Evolutionary conservation across 1,140 invertebrate species (phyloP).

Genomic region (Temnothorax nylanderi): DNA sequence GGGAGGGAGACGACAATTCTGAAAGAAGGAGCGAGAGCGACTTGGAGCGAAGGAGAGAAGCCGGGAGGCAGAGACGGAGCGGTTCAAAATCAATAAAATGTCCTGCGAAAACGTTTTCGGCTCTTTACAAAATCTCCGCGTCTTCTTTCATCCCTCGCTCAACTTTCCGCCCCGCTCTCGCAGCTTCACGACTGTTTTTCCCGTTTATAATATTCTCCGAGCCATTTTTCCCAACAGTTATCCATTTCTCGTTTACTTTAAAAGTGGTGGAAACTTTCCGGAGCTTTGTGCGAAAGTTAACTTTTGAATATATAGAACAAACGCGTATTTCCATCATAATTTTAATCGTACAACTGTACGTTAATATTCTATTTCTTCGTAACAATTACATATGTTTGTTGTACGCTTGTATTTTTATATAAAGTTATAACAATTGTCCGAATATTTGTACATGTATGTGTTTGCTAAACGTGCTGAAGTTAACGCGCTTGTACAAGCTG

Average conservation of each 20-base stretch:
- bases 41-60: conserved; percentile 68
- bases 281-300: background rate
- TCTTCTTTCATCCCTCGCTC: conserved; percentile 51
- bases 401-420: background rate
- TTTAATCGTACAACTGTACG: background rate
- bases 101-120: conserved; percentile 80
- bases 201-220: background rate
- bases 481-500: background rate
- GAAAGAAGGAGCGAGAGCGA: conserved; percentile 69
- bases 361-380: background rate
- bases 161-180: conserved; percentile 25
- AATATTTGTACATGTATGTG: background rate
- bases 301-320: background rate
- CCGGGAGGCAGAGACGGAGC: conserved; percentile 71
- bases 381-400: background rate
- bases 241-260: conserved; percentile 1
- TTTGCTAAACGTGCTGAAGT: background rate
- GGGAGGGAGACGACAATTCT: conserved; percentile 65
- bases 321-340: background rate
- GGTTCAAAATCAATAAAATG: conserved; percentile 83
- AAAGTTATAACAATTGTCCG: background rate
- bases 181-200: background rate
- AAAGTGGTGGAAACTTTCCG: conserved; percentile 16
- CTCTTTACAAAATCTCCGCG: conserved; percentile 70
- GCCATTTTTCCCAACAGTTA: background rate